Percentiles rank a stretch among this genome's conserved stretches.
phyloP scores from a whole-genome alignment of 2,113 vertebrate genomes.

The Corythornis vintsioides region DNA sequence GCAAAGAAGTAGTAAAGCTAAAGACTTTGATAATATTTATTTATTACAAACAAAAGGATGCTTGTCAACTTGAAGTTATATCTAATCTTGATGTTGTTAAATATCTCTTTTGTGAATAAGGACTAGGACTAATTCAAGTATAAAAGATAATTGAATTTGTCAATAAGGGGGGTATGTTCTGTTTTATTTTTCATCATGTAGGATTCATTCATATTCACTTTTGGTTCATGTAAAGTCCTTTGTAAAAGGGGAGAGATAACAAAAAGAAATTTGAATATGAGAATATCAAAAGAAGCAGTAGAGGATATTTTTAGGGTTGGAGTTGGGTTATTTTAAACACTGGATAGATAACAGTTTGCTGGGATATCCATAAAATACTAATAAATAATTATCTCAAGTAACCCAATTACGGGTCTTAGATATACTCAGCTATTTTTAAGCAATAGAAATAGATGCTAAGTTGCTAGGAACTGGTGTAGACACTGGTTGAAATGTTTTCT shows the following conservation, averaged over 20 bases:
- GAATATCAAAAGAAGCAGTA: neutral
- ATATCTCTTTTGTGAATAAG: neutral
- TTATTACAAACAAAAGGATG: slow-evolving; percentile 3
- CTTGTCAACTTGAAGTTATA: neutral
- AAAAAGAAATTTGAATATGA: neutral
- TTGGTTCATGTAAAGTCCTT: neutral
- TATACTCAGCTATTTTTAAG: neutral
- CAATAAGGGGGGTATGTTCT: neutral
- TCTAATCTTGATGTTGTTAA: slow-evolving; percentile 17
- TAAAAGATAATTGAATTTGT: slow-evolving; percentile 37
- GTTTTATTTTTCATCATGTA: neutral
- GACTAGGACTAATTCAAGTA: neutral
- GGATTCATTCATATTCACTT: slow-evolving; percentile 14
- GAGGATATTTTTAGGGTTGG: neutral
- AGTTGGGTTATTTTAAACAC: neutral
- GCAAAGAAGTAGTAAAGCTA: neutral
- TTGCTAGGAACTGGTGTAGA: slow-evolving; percentile 25
- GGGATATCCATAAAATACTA: neutral
- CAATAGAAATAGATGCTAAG: neutral
- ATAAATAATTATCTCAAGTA: neutral
- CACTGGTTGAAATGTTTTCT: slow-evolving; percentile 57
- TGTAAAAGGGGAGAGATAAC: neutral
- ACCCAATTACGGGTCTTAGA: neutral
- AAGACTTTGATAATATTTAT: neutral
- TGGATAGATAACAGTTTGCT: neutral